Percentiles rank a stretch among this genome's conserved stretches.
Conservation (phyloP, 2,113 vertebrate species). For the Speoplatyrhinus poulsoni region DNA sequence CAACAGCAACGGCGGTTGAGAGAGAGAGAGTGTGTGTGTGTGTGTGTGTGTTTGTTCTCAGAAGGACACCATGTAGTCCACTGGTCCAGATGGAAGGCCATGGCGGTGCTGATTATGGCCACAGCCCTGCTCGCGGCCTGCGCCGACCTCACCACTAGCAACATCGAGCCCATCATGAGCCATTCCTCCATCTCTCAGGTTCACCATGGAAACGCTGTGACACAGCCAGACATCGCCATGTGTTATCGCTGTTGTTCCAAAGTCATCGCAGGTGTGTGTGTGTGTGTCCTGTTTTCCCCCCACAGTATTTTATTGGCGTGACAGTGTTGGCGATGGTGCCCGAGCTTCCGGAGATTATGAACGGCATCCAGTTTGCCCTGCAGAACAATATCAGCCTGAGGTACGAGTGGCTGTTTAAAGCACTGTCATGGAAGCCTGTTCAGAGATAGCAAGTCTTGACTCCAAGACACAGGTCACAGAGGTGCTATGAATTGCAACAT, state of each 20-base stretch:
- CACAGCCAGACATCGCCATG: neutral
- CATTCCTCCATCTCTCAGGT: slow-evolving; percentile 83
- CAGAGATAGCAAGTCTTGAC: too few species aligned
- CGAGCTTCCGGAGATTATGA: slow-evolving; percentile 87
- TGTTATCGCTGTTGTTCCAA: neutral
- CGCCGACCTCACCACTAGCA: slow-evolving; percentile 84
- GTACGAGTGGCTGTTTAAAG: slow-evolving; percentile 47
- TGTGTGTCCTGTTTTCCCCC: neutral
- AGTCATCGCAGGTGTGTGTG: too few species aligned
- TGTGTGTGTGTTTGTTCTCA: neutral
- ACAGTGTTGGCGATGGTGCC: slow-evolving; percentile 88
- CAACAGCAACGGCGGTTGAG: neutral
- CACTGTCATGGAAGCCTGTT: neutral
- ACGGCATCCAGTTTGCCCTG: slow-evolving; percentile 88
- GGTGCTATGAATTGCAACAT: too few species aligned
- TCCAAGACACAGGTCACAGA: too few species aligned
- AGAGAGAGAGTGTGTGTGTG: neutral
- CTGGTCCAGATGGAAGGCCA: slow-evolving; percentile 81
- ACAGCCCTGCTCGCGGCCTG: slow-evolving; percentile 87
- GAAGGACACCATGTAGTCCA: slow-evolving; percentile 77
- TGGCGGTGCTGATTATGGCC: slow-evolving; percentile 81
- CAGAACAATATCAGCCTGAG: slow-evolving; percentile 91
- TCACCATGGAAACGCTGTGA: neutral
- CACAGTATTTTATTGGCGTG: slow-evolving; percentile 87
- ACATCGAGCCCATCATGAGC: slow-evolving; percentile 84